These are phyloP conservation scores for Coelopa pilipes DNA, from an alignment of 2,888 invertebrate species.

Conservation along the genomic window DNA sequence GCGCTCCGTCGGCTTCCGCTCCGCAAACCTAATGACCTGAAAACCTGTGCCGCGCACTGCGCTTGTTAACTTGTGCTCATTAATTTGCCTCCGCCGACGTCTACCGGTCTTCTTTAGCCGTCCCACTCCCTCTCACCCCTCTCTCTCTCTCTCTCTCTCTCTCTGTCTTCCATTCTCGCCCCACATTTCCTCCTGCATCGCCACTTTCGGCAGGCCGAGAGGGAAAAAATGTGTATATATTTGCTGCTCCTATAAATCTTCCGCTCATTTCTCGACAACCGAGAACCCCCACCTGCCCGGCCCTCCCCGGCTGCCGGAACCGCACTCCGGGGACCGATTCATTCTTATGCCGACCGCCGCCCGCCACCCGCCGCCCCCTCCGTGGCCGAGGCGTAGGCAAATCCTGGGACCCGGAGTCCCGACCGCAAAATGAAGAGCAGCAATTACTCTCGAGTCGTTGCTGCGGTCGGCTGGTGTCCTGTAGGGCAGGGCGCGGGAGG, in stretches of 20 bases:
- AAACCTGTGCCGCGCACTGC: slow-evolving; percentile 14
- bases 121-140: too few relatives aligned
- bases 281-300: neutral
- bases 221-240: slow-evolving; percentile 1
- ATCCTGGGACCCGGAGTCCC: neutral
- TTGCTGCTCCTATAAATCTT: slow-evolving; percentile 19
- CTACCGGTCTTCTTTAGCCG: neutral
- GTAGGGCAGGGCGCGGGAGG: neutral
- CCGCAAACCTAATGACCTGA: slow-evolving; percentile 32
- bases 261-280: slow-evolving; percentile 11
- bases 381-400: neutral
- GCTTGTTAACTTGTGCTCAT: slow-evolving; percentile 25
- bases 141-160: too few relatives aligned
- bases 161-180: too few relatives aligned
- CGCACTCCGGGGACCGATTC: slow-evolving; percentile 32
- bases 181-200: too few relatives aligned
- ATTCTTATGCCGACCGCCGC: slow-evolving; percentile 13
- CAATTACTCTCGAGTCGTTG: slow-evolving; percentile 27
- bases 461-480: slow-evolving; percentile 9
- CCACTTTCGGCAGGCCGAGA: neutral
- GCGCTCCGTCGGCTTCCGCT: neutral
- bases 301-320: slow-evolving; percentile 13
- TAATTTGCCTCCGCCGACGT: slow-evolving; percentile 9
- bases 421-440: slow-evolving; percentile 31
- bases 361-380: neutral